Evolutionary conservation across 2,113 vertebrate species (phyloP).

Genomic region (Lynx canadensis): DNA sequence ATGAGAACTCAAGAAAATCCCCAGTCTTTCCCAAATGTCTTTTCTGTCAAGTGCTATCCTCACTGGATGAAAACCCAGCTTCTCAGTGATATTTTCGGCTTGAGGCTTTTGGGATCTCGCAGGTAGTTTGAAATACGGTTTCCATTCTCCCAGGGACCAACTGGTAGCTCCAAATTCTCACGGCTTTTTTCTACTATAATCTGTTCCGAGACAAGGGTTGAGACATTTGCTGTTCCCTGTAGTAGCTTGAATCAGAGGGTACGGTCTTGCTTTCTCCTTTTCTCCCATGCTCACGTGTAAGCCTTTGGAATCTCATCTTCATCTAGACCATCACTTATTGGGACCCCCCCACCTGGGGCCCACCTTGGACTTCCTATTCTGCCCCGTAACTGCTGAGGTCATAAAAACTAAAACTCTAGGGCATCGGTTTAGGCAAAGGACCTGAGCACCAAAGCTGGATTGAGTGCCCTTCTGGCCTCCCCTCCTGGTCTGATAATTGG

Average conservation of each 20-base stretch:
- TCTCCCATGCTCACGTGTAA: not conserved
- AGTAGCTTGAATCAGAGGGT: not conserved
- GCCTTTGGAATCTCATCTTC: not conserved
- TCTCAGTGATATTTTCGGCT: not conserved
- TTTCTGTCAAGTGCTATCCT: not conserved
- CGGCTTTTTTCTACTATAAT: rapidly evolving
- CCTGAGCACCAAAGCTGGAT: not conserved
- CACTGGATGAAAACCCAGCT: not conserved
- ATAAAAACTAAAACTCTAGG: not conserved
- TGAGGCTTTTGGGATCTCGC: not conserved
- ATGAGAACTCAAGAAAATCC: not conserved
- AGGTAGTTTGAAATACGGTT: not conserved
- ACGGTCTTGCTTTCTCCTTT: not conserved
- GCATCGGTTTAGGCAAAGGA: not conserved
- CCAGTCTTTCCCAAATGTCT: not conserved
- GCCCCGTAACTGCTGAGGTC: not conserved
- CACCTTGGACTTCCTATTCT: not conserved
- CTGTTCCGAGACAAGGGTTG: not conserved
- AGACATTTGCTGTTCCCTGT: not conserved
- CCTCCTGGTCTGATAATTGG: not conserved
- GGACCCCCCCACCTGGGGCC: not conserved
- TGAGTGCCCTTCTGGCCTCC: not conserved
- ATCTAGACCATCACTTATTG: not conserved
- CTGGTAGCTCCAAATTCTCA: not conserved
- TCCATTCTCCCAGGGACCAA: not conserved